These are phyloP conservation scores for Noctuana brunneofusca DNA, from an alignment of 2,888 invertebrate genomes.

Conservation along the genomic window DNA sequence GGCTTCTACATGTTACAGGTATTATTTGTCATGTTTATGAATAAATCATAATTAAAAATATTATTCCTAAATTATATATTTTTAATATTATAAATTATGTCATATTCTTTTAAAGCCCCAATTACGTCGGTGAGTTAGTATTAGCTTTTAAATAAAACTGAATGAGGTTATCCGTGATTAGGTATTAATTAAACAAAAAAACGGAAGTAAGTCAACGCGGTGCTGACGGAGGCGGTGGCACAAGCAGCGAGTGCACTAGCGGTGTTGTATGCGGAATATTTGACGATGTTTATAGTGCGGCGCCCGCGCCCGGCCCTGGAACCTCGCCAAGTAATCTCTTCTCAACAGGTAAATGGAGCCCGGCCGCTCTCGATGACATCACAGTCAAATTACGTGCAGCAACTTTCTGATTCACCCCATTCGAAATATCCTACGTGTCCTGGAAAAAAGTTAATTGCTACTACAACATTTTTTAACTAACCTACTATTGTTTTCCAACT, in stretches of 20 bases:
- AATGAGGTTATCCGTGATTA: no score
- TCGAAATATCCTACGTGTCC: conserved; percentile 58
- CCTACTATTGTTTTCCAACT: conserved; percentile 13
- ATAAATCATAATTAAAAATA: no score
- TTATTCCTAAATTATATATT: no score
- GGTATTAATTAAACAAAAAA: no score
- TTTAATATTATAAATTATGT: no score
- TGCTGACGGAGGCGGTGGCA: conserved; percentile 14
- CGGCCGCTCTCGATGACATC: conserved; percentile 66
- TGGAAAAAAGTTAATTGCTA: conserved; percentile 45
- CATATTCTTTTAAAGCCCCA: no score
- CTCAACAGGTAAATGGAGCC: conserved; percentile 75
- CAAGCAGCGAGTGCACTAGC: conserved; percentile 37
- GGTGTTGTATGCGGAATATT: conserved; percentile 43
- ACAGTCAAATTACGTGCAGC: conserved; percentile 51
- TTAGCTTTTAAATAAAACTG: no score
- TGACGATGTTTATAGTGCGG: conserved; percentile 59
- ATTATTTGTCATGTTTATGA: no score
- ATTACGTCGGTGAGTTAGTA: no score
- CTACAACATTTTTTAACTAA: conserved; percentile 20
- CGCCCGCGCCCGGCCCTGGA: conserved; percentile 55
- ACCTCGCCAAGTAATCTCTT: conserved; percentile 66
- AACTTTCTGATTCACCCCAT: conserved; percentile 68
- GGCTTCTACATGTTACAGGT: no score
- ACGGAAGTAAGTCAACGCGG: not conserved